Evolutionary conservation across 2,797 vertebrate species (phyloP).

Genomic region (Helicolenus hilgendorfi): DNA sequence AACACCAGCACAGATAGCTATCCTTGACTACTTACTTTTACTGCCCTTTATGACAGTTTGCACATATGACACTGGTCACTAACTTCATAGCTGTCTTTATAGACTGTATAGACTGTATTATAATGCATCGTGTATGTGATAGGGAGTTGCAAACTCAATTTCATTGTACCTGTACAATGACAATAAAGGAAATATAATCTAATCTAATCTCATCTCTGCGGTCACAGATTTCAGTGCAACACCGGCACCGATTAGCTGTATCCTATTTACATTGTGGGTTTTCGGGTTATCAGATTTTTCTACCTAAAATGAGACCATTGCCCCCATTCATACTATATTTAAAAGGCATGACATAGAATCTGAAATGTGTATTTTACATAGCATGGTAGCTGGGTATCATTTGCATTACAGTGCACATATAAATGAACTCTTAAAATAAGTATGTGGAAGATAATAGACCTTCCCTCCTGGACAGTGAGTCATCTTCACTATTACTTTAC

Average conservation of each 20-base stretch:
- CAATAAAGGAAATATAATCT: too few species aligned
- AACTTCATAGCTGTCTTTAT: too few species aligned
- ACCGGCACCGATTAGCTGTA: background rate
- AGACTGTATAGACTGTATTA: too few species aligned
- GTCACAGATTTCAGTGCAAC: too few species aligned
- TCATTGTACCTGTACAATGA: too few species aligned
- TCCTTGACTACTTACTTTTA: too few species aligned
- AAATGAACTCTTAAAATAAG: background rate
- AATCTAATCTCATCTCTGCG: too few species aligned
- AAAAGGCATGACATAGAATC: background rate
- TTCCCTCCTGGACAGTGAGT: background rate
- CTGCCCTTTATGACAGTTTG: too few species aligned
- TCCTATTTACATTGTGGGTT: background rate
- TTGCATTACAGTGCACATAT: background rate
- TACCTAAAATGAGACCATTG: background rate
- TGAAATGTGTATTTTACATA: background rate
- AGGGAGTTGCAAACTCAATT: too few species aligned
- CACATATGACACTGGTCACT: too few species aligned
- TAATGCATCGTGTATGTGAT: too few species aligned
- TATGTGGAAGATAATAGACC: background rate
- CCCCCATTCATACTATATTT: background rate
- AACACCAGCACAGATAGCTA: too few species aligned
- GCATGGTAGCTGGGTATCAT: background rate
- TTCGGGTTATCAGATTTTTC: background rate
- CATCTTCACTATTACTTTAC: constrained; percentile 15